Evolutionary conservation across 2,888 invertebrate species (phyloP).

Genomic region (Lepeophtheirus nordmannii): DNA sequence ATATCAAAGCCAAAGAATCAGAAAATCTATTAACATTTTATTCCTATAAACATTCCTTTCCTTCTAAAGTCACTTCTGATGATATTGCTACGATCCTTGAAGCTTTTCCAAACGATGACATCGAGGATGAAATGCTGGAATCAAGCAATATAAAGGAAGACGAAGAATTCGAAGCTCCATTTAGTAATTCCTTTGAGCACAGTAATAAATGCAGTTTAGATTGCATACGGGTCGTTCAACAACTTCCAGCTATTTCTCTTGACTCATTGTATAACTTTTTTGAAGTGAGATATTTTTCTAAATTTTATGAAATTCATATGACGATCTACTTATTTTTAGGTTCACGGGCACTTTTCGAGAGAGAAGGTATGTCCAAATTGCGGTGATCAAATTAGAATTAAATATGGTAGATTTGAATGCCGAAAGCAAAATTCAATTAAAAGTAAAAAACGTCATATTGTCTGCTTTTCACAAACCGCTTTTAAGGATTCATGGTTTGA

Average conservation of each 20-base stretch:
- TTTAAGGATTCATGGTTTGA: not conserved
- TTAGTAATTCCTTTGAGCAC: not conserved
- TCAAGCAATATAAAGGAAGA: too few relatives aligned
- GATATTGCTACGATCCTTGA: not conserved
- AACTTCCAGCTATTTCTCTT: not conserved
- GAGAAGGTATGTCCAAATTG: not conserved
- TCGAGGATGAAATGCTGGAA: too few relatives aligned
- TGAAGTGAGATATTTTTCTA: not conserved
- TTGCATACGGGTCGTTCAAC: not conserved
- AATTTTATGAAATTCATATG: too few relatives aligned
- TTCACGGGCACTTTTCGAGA: not conserved
- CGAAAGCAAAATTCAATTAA: not conserved
- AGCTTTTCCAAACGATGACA: not conserved
- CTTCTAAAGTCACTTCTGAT: not conserved
- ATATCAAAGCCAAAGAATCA: too few relatives aligned
- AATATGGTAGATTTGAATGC: not conserved
- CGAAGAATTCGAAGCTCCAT: too few relatives aligned
- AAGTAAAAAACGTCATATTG: not conserved
- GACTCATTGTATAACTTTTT: constrained; percentile 1
- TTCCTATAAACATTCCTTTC: not conserved
- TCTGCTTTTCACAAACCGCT: not conserved
- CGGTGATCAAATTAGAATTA: not conserved
- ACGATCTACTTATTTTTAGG: not conserved
- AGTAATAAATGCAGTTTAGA: not conserved
- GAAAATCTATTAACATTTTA: not conserved